Evolutionary conservation across 2,797 vertebrate species (phyloP).

Genomic region (Muscicapa striata): DNA sequence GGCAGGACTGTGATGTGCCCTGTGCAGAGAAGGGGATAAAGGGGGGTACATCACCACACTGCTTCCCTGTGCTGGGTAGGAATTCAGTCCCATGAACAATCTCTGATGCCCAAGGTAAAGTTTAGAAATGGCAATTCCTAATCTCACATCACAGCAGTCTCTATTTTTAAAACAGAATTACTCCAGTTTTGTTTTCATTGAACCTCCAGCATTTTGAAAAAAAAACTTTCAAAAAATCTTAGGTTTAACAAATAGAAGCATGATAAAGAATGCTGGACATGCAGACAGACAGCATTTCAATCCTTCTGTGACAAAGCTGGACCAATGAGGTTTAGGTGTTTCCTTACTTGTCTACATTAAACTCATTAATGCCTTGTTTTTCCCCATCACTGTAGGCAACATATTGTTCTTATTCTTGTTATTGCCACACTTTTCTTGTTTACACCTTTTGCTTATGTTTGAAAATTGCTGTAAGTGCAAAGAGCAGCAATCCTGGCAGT

Average conservation of each 20-base stretch:
- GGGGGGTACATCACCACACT: not conserved
- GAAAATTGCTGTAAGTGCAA: not conserved
- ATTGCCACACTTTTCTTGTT: not conserved
- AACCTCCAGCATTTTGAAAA: not conserved
- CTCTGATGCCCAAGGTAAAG: not conserved
- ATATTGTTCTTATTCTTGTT: not conserved
- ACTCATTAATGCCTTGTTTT: not conserved
- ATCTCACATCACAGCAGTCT: not conserved
- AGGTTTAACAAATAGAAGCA: not conserved
- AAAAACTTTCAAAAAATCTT: not conserved
- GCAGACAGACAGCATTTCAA: not conserved
- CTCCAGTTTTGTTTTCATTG: not conserved
- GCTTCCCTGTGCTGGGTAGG: not conserved
- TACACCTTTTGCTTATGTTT: not conserved
- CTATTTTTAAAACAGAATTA: not conserved
- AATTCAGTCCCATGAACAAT: not conserved
- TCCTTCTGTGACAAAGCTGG: not conserved
- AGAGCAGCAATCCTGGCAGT: not conserved
- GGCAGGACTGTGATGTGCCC: not conserved
- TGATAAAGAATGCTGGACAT: not conserved
- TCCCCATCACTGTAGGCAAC: not conserved
- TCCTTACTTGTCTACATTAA: not conserved
- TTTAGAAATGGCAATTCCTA: not conserved
- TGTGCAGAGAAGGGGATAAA: not conserved
- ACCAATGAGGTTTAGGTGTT: not conserved